Conservation (phyloP, 37 sponge, comb jelly and placozoan species). For the Beroe ovata region DNA sequence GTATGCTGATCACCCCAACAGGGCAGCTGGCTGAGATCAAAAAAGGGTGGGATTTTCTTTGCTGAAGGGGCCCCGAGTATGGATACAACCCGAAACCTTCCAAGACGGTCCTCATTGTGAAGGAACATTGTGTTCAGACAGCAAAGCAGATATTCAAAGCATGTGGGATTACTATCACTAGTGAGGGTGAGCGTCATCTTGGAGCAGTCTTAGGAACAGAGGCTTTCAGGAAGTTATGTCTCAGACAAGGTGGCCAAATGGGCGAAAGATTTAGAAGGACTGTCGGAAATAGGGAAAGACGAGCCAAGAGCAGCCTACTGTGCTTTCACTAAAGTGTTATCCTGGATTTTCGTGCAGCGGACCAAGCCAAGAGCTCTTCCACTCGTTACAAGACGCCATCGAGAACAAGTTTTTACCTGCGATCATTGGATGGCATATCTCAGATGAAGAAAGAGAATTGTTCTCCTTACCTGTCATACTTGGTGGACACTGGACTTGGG, state of each 20-base stretch:
- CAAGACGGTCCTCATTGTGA: constrained; percentile 18
- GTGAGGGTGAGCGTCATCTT: not conserved
- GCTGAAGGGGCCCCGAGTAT: not conserved
- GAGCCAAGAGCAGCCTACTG: not conserved
- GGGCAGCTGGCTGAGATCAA: not conserved
- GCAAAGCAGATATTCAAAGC: not conserved
- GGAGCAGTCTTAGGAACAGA: not conserved
- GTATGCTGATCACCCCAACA: not conserved
- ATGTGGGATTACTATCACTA: too few relatives aligned
- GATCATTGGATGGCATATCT: not conserved
- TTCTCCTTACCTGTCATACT: not conserved
- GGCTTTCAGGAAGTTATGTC: not conserved
- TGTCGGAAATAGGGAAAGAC: not conserved
- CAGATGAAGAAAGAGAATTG: not conserved
- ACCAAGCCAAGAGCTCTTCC: not conserved
- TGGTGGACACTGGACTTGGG: not conserved
- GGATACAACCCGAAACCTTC: constrained; percentile 33
- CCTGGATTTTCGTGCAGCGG: not conserved
- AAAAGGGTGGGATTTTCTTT: constrained; percentile 6
- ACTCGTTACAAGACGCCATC: not conserved
- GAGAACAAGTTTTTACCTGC: not conserved
- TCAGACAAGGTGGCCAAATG: not conserved
- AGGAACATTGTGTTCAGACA: not conserved
- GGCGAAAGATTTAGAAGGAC: not conserved
- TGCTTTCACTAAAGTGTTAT: not conserved